Evolutionary conservation across 2,888 invertebrate genomes (phyloP).

Genomic region (Hofmannophila pseudospretella): DNA sequence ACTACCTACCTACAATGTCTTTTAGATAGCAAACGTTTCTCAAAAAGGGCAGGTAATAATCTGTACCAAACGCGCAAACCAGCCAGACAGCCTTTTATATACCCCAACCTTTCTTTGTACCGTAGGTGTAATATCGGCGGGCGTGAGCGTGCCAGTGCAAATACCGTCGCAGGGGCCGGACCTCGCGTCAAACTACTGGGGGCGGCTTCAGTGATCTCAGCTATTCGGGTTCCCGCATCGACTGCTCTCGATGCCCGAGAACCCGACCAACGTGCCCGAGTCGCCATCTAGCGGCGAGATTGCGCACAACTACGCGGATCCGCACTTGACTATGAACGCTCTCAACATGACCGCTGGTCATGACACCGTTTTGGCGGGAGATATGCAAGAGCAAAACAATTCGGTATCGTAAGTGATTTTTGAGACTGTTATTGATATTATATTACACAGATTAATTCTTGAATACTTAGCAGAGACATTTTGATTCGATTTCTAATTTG

Average conservation of each 20-base stretch:
- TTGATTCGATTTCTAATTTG: no score
- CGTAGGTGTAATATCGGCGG: conserved; percentile 94
- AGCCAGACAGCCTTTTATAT: conserved; percentile 9
- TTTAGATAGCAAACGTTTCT: no score
- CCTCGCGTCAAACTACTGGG: conserved; percentile 91
- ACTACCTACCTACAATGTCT: no score
- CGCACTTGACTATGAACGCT: conserved; percentile 62
- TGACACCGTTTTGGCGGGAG: conserved; percentile 65
- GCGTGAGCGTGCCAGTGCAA: conserved; percentile 94
- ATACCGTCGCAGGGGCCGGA: conserved; percentile 91
- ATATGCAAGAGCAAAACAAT: conserved; percentile 58
- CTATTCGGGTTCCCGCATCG: conserved; percentile 92
- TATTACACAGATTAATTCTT: conserved; percentile 13
- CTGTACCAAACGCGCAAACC: neutral
- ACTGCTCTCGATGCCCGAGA: conserved; percentile 81
- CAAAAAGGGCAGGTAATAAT: conserved; percentile 3
- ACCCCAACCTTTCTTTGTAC: conserved; percentile 20
- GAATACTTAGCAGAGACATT: neutral
- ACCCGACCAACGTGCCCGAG: conserved; percentile 69
- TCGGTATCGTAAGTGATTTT: conserved; percentile 50
- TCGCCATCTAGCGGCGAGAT: conserved; percentile 68
- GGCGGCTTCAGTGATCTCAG: conserved; percentile 95
- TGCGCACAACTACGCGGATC: conserved; percentile 71
- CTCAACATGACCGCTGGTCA: conserved; percentile 76
- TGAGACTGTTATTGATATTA: conserved; percentile 20